Evolutionary conservation across 1,140 invertebrate genomes (phyloP), one percentile per base, ranked within the genome.

Genomic region (Scylla paramamosain): DNA sequence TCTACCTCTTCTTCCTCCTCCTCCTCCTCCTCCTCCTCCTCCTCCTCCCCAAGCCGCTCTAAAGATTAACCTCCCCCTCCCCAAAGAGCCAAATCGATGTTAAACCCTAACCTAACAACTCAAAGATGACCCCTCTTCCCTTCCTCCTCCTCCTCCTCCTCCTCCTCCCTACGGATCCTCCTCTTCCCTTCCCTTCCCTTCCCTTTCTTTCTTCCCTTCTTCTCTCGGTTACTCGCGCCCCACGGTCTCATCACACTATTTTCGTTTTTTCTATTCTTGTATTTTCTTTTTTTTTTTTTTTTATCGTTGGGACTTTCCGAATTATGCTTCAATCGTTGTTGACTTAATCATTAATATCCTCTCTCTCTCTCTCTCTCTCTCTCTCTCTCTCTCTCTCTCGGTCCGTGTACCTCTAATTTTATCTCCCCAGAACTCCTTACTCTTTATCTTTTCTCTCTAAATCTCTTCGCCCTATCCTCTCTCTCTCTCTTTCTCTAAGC

Each of bases 201-300:
- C 16, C 25, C 10, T 2, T 32, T 28, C 16, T 20, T 32, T 8
- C 29, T 2, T 20, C 86, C 3, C 29, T 0, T 32, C 86, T 88
- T 32, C 86, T 32, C 86, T 32, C 2, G 6, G 12, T n/a, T 86
- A 86, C 32, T 39, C 28, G 6, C 83, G 12, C 14, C 4, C 83
- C 32, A 31, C 83, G 83, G 8, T 14, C 14, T n/a, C 83, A 31
- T 48, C 45, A 2, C 7, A n/a, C 88, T 45, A 0, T 14, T 48
- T 90, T 25, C 39, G 7, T 32, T 31, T 3, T 28, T 46, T 39
- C 32, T 46, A 52, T 46, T 90, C 32, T 39, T 20, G n/a, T 39
- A 3, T 29, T 88, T 88, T 88, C 12, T 32, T 88, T 88, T 32
- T 29, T 88, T 88, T 88, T 88, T 32, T 88, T 88, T 88, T 32